phyloP scores from a whole-genome alignment of 1,140 invertebrate genomes.

The Drosophila kikkawai region DNA sequence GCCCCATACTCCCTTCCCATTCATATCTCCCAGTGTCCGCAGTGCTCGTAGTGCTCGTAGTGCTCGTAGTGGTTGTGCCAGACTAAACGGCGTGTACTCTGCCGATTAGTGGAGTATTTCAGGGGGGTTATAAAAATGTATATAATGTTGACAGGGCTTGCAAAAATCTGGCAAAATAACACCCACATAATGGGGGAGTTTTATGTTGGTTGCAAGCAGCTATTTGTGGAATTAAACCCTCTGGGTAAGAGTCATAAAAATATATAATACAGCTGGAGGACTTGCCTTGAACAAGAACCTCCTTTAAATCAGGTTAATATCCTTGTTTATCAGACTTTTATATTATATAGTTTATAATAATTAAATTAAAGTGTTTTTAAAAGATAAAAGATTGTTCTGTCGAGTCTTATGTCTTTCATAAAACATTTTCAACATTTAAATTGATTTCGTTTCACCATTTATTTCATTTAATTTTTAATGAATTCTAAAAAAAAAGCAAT shows the following conservation, averaged over 20 bases:
- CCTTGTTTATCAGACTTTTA: not conserved
- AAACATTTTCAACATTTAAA: not conserved
- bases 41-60: not conserved
- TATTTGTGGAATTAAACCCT: not conserved
- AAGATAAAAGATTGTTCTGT: not conserved
- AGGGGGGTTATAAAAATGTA: not conserved
- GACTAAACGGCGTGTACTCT: slow-evolving; percentile 66
- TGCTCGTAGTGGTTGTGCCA: slow-evolving; percentile 41
- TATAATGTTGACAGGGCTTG: not conserved
- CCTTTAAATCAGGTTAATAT: not conserved
- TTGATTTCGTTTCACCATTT: not conserved
- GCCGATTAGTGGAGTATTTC: slow-evolving; percentile 16
- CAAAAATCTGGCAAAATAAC: not conserved
- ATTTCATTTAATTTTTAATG: not conserved
- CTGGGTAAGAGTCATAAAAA: not conserved
- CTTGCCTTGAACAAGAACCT: not conserved
- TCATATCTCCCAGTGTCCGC: slow-evolving; percentile 4
- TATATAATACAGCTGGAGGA: not conserved
- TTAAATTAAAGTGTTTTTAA: not conserved
- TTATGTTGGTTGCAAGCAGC: too few species aligned
- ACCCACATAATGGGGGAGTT: too few species aligned
- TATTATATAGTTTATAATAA: not conserved
- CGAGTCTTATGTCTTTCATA: not conserved
- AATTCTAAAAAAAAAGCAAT: not conserved
- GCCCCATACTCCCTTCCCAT: not conserved